These are phyloP conservation scores for Thunnus maccoyii DNA, from an alignment of 2,113 vertebrate species.

Conservation along the genomic window DNA sequence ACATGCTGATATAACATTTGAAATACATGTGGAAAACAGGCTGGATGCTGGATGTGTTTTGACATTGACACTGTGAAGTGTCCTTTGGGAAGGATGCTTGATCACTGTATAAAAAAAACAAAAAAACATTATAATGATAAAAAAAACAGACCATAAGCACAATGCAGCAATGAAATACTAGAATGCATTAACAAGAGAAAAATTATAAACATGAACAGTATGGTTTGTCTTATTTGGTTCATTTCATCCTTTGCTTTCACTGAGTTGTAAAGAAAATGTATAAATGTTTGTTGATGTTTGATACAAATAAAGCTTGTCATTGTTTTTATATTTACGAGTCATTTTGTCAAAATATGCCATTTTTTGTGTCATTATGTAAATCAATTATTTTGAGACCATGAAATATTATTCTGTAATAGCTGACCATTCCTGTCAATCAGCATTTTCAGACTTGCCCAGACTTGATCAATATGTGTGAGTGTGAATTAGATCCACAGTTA, in stretches of 20 bases:
- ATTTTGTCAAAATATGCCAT: not conserved
- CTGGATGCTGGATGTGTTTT: slow-evolving; percentile 32
- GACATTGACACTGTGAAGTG: slow-evolving; percentile 60
- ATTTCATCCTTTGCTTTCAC: slow-evolving; percentile 39
- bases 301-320: slow-evolving; percentile 65
- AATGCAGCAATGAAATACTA: not conserved
- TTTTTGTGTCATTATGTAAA: not conserved
- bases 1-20: slow-evolving; percentile 24
- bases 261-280: slow-evolving; percentile 50
- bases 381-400: not conserved
- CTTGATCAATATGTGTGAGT: slow-evolving; percentile 7
- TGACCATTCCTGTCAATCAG: not conserved
- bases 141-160: not conserved
- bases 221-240: slow-evolving; percentile 10
- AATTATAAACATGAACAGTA: not conserved
- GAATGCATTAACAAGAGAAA: not conserved
- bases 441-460: not conserved
- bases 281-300: slow-evolving; percentile 47
- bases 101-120: not conserved
- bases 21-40: slow-evolving; percentile 20
- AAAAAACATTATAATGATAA: not conserved
- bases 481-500: slow-evolving; percentile 8
- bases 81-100: slow-evolving; percentile 30
- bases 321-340: slow-evolving; percentile 50
- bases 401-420: not conserved